Evolutionary conservation across 2,888 invertebrate genomes (phyloP).

Genomic region (Galeruca laticollis): DNA sequence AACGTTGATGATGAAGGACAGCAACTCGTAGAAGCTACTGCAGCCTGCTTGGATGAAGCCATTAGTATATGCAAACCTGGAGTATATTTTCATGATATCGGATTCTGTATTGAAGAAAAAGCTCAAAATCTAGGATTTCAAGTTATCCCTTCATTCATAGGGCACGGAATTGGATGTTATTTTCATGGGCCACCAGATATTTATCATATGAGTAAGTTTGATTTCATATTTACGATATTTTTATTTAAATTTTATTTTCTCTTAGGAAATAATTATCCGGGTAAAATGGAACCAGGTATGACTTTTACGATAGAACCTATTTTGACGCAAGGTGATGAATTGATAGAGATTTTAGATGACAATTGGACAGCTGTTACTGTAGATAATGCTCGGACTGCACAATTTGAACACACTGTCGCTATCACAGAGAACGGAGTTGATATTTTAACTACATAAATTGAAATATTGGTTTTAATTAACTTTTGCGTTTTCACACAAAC

Average conservation of each 20-base stretch:
- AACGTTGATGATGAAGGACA: constrained; percentile 81
- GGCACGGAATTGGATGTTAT: constrained; percentile 93
- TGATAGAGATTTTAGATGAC: constrained; percentile 82
- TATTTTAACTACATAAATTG: constrained; percentile 74
- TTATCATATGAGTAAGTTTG: constrained; percentile 80
- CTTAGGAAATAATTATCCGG: constrained; percentile 75
- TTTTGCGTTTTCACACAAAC: too few relatives aligned
- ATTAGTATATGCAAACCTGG: constrained; percentile 74
- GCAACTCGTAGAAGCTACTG: constrained; percentile 77
- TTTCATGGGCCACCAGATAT: constrained; percentile 96
- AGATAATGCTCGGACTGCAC: constrained; percentile 87
- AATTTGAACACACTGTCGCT: constrained; percentile 92
- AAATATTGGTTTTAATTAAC: neutral
- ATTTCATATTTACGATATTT: neutral
- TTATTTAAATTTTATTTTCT: neutral
- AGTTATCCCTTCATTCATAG: constrained; percentile 85
- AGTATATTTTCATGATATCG: constrained; percentile 73
- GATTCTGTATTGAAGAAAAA: constrained; percentile 73
- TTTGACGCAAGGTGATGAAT: constrained; percentile 78
- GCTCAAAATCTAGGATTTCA: constrained; percentile 74
- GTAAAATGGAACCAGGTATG: constrained; percentile 88
- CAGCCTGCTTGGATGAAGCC: constrained; percentile 76
- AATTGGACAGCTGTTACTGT: constrained; percentile 92
- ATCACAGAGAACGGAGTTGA: constrained; percentile 84
- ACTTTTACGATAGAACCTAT: constrained; percentile 96